phyloP scores from a whole-genome alignment of 2,888 invertebrate species.

The Diplolepis rosae region DNA sequence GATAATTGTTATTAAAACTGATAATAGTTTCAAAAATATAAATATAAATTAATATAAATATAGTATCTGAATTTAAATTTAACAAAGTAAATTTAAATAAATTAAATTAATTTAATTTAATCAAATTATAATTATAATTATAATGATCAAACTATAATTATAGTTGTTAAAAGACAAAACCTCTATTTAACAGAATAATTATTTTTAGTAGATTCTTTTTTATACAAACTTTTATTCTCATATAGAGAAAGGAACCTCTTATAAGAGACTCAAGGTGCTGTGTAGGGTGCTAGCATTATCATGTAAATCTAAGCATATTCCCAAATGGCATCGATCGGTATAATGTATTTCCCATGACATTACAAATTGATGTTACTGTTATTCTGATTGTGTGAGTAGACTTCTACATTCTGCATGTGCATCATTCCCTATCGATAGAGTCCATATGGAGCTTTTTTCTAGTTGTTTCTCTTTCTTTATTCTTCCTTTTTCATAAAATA shows the following conservation, averaged over 20 bases:
- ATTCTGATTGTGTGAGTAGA: slow-evolving; percentile 18
- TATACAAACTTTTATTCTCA: too few species aligned
- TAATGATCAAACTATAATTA: too few species aligned
- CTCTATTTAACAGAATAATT: too few species aligned
- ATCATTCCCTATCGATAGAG: neutral
- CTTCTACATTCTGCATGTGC: neutral
- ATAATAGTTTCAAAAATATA: too few species aligned
- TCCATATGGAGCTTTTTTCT: slow-evolving; percentile 8
- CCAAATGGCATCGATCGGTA: slow-evolving; percentile 24
- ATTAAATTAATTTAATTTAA: too few species aligned
- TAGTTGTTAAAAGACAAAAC: too few species aligned
- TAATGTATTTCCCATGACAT: slow-evolving; percentile 22
- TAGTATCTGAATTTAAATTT: too few species aligned
- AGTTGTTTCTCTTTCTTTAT: neutral
- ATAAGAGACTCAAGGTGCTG: neutral
- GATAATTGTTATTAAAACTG: too few species aligned
- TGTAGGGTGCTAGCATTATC: slow-evolving; percentile 1
- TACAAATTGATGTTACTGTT: slow-evolving; percentile 30
- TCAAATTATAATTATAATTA: too few species aligned
- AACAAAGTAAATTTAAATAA: too few species aligned
- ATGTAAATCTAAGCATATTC: slow-evolving; percentile 23
- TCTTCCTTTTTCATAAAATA: neutral
- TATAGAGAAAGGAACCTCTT: slow-evolving; percentile 3
- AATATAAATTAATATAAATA: too few species aligned
- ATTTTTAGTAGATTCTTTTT: too few species aligned